Conservation (phyloP, 2,888 invertebrate species). For the Operophtera brumata region DNA sequence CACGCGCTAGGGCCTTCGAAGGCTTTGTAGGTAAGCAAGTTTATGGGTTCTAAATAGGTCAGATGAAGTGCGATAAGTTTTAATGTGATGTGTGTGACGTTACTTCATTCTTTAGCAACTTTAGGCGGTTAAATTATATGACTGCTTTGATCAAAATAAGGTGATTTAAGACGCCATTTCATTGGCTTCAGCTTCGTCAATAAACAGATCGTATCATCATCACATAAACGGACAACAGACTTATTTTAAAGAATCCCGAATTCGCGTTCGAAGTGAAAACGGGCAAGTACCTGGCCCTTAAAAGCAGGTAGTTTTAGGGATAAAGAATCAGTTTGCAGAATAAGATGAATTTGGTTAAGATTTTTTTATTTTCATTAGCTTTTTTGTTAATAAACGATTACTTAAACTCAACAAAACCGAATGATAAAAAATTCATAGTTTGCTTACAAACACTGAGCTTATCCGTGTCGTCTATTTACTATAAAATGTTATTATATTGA, state of each 20-base stretch:
- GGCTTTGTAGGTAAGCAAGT: constrained; percentile 43
- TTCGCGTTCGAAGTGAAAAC: too few species aligned
- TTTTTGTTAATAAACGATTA: constrained; percentile 75
- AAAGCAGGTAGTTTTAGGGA: too few species aligned
- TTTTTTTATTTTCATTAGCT: constrained; percentile 61
- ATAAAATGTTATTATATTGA: constrained; percentile 43
- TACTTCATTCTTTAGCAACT: not conserved
- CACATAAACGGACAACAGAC: too few species aligned
- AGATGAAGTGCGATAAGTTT: constrained; percentile 29
- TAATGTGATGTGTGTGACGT: not conserved
- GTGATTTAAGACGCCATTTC: too few species aligned
- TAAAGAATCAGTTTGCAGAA: too few species aligned
- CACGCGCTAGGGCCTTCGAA: constrained; percentile 47
- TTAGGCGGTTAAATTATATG: not conserved
- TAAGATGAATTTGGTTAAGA: constrained; percentile 35
- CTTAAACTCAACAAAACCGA: constrained; percentile 59
- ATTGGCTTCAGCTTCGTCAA: too few species aligned
- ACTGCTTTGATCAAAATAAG: not conserved
- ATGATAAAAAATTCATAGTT: constrained; percentile 60
- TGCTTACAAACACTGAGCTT: constrained; percentile 39
- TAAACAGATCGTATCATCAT: too few species aligned
- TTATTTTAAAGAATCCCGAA: too few species aligned
- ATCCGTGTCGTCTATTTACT: constrained; percentile 15
- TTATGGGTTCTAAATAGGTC: constrained; percentile 43
- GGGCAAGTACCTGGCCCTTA: too few species aligned